phyloP scores from a whole-genome alignment of 1,140 invertebrate genomes.

The Orchesella cincta region DNA sequence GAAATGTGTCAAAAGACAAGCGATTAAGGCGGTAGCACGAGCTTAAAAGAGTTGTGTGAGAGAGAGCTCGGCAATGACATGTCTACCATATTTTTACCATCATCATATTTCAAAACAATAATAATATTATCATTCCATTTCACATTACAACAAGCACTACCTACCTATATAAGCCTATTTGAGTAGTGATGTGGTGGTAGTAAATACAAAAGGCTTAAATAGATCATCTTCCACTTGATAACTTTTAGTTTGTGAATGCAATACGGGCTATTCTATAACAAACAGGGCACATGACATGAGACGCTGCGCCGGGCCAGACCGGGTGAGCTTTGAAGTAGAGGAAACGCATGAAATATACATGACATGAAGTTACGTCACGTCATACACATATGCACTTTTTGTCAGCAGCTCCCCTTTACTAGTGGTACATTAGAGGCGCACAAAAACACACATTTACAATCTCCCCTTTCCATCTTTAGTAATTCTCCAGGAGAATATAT shows the following conservation, averaged over 20 bases:
- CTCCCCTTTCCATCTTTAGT: no score
- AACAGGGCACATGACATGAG: not conserved
- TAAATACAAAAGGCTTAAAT: not conserved
- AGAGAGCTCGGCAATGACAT: not conserved
- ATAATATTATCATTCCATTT: not conserved
- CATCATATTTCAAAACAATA: not conserved
- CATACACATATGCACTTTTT: not conserved
- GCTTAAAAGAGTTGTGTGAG: not conserved
- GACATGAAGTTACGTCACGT: not conserved
- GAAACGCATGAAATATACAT: not conserved
- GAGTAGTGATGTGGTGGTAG: not conserved
- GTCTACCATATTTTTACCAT: not conserved
- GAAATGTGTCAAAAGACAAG: no score
- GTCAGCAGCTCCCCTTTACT: not conserved
- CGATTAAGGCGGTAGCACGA: no score
- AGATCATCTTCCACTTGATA: not conserved
- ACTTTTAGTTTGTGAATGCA: not conserved
- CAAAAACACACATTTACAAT: no score
- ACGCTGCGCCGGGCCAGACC: no score
- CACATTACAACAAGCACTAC: not conserved
- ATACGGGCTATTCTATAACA: not conserved
- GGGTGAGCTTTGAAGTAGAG: no score
- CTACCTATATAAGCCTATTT: not conserved
- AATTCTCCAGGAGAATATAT: no score
- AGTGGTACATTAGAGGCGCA: no score